Percentiles rank a stretch among this genome's conserved stretches.
These are phyloP conservation scores for Octodon degus DNA, from an alignment of 2,113 vertebrate species.

Conservation along the genomic window DNA sequence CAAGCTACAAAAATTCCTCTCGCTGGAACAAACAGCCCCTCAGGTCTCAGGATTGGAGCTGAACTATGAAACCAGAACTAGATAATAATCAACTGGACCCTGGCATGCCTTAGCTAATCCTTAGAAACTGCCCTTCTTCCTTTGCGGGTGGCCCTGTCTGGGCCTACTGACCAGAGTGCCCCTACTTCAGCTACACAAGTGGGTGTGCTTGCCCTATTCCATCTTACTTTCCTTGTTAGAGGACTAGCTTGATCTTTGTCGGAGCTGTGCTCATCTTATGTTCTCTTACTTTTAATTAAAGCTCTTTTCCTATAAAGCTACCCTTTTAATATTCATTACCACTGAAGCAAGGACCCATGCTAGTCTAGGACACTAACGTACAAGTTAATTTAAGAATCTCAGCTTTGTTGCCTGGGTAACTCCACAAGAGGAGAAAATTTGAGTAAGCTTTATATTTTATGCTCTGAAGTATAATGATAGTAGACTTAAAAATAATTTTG, in stretches of 20 bases:
- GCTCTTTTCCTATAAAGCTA: not conserved
- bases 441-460: not conserved
- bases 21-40: not conserved
- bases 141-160: not conserved
- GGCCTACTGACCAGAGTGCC: not conserved
- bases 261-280: not conserved
- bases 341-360: not conserved
- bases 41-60: not conserved
- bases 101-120: not conserved
- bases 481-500: conserved; percentile 8
- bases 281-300: not conserved
- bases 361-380: not conserved
- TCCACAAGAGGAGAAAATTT: not conserved
- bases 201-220: not conserved
- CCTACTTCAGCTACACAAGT: not conserved
- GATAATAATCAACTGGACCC: not conserved
- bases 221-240: not conserved
- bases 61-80: not conserved
- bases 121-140: not conserved
- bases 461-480: not conserved
- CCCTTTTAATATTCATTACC: not conserved
- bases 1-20: not conserved
- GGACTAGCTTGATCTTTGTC: not conserved
- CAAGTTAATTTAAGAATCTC: not conserved
- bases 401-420: not conserved